Evolutionary conservation across 1,140 invertebrate genomes (phyloP).

Genomic region (Calliopsis andreniformis): DNA sequence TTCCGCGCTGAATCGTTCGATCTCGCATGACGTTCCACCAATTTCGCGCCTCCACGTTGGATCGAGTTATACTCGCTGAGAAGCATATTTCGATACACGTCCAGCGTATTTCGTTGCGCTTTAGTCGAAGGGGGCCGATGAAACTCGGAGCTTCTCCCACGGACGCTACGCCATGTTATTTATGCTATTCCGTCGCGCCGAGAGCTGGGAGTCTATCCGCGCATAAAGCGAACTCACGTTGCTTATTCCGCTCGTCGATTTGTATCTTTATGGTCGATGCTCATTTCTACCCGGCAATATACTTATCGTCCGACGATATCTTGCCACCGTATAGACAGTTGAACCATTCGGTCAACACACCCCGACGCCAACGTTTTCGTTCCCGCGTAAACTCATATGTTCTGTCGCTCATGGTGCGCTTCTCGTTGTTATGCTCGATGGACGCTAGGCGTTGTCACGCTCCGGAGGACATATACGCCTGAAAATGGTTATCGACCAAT

Average conservation of each 20-base stretch:
- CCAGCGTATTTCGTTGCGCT: conserved; percentile 9
- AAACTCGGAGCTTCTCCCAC: not conserved
- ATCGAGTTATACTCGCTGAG: not conserved
- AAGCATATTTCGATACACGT: conserved; percentile 4
- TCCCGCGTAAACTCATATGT: not conserved
- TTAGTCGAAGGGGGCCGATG: not conserved
- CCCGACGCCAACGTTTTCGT: too few species aligned
- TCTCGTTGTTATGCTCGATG: not conserved
- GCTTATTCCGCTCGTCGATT: conserved; percentile 49
- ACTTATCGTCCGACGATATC: conserved; percentile 15
- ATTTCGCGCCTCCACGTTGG: not conserved
- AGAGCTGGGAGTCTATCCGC: not conserved
- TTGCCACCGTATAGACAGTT: not conserved
- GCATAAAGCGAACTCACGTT: not conserved
- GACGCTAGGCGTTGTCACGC: not conserved
- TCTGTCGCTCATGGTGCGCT: conserved; percentile 32
- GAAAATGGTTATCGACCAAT: too few species aligned
- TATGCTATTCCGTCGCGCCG: not conserved
- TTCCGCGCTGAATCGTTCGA: not conserved
- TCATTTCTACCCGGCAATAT: not conserved
- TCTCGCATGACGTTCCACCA: not conserved
- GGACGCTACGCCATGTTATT: conserved; percentile 18
- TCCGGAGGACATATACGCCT: too few species aligned
- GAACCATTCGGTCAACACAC: not conserved
- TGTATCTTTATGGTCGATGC: conserved; percentile 39